Evolutionary conservation across 2,888 invertebrate genomes (phyloP).

Genomic region (Drosophila tanythrix): DNA sequence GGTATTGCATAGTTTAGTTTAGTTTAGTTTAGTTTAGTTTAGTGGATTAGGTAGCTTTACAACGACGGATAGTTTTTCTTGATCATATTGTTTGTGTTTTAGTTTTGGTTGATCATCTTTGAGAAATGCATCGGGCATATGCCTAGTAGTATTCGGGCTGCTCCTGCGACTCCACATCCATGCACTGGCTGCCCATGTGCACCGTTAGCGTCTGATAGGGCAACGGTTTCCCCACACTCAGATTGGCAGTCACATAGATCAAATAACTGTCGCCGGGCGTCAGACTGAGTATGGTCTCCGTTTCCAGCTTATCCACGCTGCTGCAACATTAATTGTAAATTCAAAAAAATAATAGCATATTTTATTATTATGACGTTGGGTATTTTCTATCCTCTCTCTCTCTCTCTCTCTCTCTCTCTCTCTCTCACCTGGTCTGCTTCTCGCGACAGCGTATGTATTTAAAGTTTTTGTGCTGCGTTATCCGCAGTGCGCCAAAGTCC

Average conservation of each 20-base stretch:
- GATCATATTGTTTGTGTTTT: conserved; percentile 16
- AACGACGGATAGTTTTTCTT: conserved; percentile 74
- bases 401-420: neutral
- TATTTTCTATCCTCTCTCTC: neutral
- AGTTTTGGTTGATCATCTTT: conserved; percentile 9
- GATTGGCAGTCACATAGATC: conserved; percentile 87
- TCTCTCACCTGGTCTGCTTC: conserved; percentile 75
- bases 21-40: conserved; percentile 16
- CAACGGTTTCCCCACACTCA: conserved; percentile 86
- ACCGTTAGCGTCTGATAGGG: conserved; percentile 86
- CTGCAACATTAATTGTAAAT: conserved; percentile 2
- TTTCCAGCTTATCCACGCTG: conserved; percentile 85
- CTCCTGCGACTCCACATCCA: conserved; percentile 80
- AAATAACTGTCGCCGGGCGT: conserved; percentile 86
- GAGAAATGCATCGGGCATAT: conserved; percentile 20
- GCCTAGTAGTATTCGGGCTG: conserved; percentile 76
- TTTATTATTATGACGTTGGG: no score
- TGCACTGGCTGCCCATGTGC: conserved; percentile 79
- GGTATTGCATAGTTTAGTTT: conserved; percentile 44
- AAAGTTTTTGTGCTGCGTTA: conserved; percentile 82
- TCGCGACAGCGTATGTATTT: conserved; percentile 82
- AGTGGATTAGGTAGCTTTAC: conserved; percentile 73
- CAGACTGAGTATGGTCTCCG: conserved; percentile 85
- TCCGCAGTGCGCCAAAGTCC: conserved; percentile 81
- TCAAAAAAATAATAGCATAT: neutral